phyloP scores from a whole-genome alignment of 2,888 invertebrate species.

The Lasius fuliginosus region DNA sequence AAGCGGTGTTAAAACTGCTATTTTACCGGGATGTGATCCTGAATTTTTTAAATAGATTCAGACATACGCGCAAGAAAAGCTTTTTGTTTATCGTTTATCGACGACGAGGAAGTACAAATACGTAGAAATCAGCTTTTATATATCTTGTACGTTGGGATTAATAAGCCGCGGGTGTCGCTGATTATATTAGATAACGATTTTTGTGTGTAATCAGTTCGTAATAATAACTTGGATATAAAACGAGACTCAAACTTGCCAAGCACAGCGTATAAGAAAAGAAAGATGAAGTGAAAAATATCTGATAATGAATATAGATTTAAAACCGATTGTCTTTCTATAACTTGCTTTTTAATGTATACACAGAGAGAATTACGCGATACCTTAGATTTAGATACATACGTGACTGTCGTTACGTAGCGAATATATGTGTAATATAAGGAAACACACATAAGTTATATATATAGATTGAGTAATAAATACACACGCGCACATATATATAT shows the following conservation, averaged over 20 bases:
- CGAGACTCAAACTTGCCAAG: conserved; percentile 32
- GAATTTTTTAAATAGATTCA: background rate
- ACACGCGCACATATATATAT: conserved; percentile 28
- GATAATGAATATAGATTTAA: conserved; percentile 53
- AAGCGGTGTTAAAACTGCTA: conserved; percentile 79
- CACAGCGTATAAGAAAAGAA: conserved; percentile 33
- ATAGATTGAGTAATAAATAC: conserved; percentile 54
- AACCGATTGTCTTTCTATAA: conserved; percentile 63
- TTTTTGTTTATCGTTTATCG: conserved; percentile 28
- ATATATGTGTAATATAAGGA: conserved; percentile 47
- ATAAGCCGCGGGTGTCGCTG: background rate
- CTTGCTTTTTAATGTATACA: conserved; percentile 59
- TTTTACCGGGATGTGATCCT: conserved; percentile 54
- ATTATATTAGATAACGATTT: conserved; percentile 22
- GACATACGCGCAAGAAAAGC: background rate
- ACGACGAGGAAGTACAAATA: conserved; percentile 41
- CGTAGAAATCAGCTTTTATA: conserved; percentile 43
- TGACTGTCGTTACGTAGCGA: conserved; percentile 67
- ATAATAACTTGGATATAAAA: conserved; percentile 33
- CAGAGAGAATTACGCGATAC: conserved; percentile 45
- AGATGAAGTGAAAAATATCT: conserved; percentile 28
- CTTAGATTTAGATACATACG: conserved; percentile 56
- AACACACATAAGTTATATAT: conserved; percentile 23
- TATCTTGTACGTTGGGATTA: conserved; percentile 28
- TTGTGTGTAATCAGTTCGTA: conserved; percentile 25